Evolutionary conservation across 2,888 invertebrate genomes (phyloP).

Genomic region (Drosophila colorata): DNA sequence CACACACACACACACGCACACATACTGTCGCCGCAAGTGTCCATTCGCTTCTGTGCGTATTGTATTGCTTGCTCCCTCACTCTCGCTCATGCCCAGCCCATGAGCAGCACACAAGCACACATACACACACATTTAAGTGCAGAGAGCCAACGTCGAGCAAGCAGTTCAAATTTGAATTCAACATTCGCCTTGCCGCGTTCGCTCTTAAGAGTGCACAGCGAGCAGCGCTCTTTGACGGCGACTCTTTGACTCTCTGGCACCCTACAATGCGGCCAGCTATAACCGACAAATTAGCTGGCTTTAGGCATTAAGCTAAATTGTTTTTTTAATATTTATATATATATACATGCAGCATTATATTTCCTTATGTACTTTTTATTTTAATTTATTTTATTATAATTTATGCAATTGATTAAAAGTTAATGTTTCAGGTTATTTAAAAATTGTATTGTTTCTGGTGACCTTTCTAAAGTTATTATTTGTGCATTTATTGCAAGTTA

Average conservation of each 20-base stretch:
- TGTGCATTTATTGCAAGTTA: no score
- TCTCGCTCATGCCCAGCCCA: slow-evolving; percentile 60
- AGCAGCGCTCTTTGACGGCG: slow-evolving; percentile 5
- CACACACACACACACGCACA: slow-evolving; percentile 18
- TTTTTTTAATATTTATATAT: no score
- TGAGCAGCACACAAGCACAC: slow-evolving; percentile 31
- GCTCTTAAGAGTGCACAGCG: slow-evolving; percentile 21
- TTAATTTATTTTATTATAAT: no score
- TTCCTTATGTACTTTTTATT: no score
- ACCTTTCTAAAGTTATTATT: no score
- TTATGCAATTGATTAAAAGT: no score
- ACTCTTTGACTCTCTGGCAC: slow-evolving; percentile 12
- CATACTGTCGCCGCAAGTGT: slow-evolving; percentile 57
- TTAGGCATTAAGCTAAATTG: no score
- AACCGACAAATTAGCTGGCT: background rate
- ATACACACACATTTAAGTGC: slow-evolving; percentile 1
- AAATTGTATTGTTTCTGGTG: no score
- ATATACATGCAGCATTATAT: no score
- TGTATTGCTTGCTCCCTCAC: slow-evolving; percentile 69
- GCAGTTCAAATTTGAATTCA: slow-evolving; percentile 45
- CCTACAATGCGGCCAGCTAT: slow-evolving; percentile 1
- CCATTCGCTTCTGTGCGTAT: slow-evolving; percentile 68
- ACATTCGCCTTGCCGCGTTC: slow-evolving; percentile 11
- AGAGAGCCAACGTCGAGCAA: slow-evolving; percentile 37
- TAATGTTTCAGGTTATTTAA: no score